Evolutionary conservation across 2,797 vertebrate genomes (phyloP).

Genomic region (Sebastes minor): DNA sequence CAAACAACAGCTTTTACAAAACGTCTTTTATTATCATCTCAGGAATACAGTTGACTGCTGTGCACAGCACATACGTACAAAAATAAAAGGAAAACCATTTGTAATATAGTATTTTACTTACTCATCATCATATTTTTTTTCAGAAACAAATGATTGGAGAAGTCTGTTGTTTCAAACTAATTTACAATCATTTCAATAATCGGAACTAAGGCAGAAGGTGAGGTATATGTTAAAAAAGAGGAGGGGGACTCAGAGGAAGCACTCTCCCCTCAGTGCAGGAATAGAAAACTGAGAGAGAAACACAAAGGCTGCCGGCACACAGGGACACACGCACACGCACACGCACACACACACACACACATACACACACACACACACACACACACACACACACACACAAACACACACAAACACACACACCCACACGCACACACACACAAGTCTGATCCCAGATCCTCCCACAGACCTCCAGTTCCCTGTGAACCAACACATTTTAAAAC

Average conservation of each 20-base stretch:
- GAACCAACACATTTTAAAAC: conserved; percentile 64
- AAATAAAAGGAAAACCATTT: conserved; percentile 93
- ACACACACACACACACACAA: conserved; percentile 1
- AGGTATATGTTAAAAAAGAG: conserved; percentile 88
- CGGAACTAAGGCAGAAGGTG: conserved; percentile 88
- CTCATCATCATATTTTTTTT: conserved; percentile 72
- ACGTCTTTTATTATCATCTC: conserved; percentile 86
- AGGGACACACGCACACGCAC: conserved; percentile 46
- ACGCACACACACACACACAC: conserved; percentile 1
- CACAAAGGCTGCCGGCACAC: conserved; percentile 75
- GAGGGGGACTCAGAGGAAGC: conserved; percentile 79
- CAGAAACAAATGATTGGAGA: conserved; percentile 88
- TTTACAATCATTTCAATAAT: conserved; percentile 88
- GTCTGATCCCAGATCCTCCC: conserved; percentile 58
- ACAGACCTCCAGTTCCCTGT: conserved; percentile 59
- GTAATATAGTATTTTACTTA: conserved; percentile 86
- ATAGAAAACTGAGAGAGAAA: conserved; percentile 84
- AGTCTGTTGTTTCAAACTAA: conserved; percentile 85
- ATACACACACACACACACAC: conserved; percentile 14
- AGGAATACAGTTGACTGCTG: conserved; percentile 91
- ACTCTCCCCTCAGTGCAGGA: conserved; percentile 86
- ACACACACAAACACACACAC: conserved; percentile 7
- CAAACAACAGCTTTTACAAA: conserved; percentile 81
- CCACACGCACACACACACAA: background rate
- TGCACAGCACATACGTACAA: conserved; percentile 98